These are phyloP conservation scores for Coenobita brevimanus DNA, from an alignment of 1,140 invertebrate genomes.

Conservation along the genomic window DNA sequence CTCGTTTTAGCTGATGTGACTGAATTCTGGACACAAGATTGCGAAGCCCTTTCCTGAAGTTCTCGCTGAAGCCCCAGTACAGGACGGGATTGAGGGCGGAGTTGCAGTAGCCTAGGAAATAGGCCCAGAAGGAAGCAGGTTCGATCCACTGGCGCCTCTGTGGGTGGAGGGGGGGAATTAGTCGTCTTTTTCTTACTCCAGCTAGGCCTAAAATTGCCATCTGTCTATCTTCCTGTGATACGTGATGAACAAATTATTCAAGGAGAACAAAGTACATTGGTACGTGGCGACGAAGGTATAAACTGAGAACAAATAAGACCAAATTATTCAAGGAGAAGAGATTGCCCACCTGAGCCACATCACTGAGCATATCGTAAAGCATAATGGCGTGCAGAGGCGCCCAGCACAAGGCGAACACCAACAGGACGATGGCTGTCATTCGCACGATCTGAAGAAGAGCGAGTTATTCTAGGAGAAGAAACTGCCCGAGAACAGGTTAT, in stretches of 20 bases:
- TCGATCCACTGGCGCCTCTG: conserved; percentile 75
- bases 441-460: conserved; percentile 23
- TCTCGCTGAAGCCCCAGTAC: conserved; percentile 75
- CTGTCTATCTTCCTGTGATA: too few relatives aligned
- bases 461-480: too few relatives aligned
- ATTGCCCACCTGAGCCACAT: neutral
- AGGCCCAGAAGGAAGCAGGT: conserved; percentile 74
- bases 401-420: conserved; percentile 30
- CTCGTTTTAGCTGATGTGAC: too few relatives aligned
- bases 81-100: conserved; percentile 76
- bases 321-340: too few relatives aligned
- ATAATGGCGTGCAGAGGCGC: conserved; percentile 27
- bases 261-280: too few relatives aligned
- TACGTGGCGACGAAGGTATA: too few relatives aligned
- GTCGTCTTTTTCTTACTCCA: too few relatives aligned
- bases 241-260: too few relatives aligned
- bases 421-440: conserved; percentile 37
- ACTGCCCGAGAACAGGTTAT: too few relatives aligned
- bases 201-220: too few relatives aligned
- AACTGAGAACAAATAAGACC: too few relatives aligned
- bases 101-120: conserved; percentile 75
- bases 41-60: conserved; percentile 50
- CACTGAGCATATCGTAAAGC: conserved; percentile 8
- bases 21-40: neutral
- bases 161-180: neutral